Percentiles rank a stretch among this genome's conserved stretches.
phyloP scores from a whole-genome alignment of 2,888 invertebrate species.

The Pseudoips prasinana region DNA sequence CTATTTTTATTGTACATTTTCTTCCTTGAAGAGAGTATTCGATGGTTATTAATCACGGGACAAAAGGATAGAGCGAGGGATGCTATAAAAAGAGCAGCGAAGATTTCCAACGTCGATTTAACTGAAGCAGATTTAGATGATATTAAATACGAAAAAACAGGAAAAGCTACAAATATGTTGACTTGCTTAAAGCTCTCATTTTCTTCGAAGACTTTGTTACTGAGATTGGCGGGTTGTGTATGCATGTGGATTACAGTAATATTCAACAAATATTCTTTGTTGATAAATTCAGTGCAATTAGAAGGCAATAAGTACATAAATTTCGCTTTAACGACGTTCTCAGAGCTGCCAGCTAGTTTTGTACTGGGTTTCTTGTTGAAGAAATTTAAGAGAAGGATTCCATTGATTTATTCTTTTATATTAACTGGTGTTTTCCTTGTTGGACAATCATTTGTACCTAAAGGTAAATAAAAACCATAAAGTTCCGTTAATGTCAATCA shows the following conservation, averaged over 20 bases:
- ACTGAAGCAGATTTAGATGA: conserved; percentile 20
- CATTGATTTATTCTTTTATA: conserved; percentile 54
- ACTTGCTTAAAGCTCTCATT: conserved; percentile 26
- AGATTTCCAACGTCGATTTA: conserved; percentile 3
- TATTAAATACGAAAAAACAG: conserved; percentile 5
- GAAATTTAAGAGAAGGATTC: conserved; percentile 69
- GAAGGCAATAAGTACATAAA: conserved; percentile 87
- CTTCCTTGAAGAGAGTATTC: conserved; percentile 84
- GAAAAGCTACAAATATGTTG: neutral
- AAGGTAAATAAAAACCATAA: too few relatives aligned
- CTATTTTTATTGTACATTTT: conserved; percentile 83
- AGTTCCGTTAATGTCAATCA: too few relatives aligned
- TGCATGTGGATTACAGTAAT: conserved; percentile 40
- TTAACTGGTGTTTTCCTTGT: conserved; percentile 9
- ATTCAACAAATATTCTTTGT: conserved; percentile 83
- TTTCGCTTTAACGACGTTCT: conserved; percentile 82
- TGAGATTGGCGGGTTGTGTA: conserved; percentile 34
- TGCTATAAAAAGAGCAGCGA: conserved; percentile 65
- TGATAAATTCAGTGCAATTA: conserved; percentile 84
- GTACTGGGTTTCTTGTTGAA: conserved; percentile 74
- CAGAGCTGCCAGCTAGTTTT: conserved; percentile 81
- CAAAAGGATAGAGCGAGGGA: conserved; percentile 81
- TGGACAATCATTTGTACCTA: conserved; percentile 4
- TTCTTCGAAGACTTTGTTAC: conserved; percentile 30
- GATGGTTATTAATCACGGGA: conserved; percentile 87